A percentile compares a stretch with the other conserved stretches of the same genome.
phyloP scores from a whole-genome alignment of 2,113 vertebrate species.

The Atrichornis clamosus region DNA sequence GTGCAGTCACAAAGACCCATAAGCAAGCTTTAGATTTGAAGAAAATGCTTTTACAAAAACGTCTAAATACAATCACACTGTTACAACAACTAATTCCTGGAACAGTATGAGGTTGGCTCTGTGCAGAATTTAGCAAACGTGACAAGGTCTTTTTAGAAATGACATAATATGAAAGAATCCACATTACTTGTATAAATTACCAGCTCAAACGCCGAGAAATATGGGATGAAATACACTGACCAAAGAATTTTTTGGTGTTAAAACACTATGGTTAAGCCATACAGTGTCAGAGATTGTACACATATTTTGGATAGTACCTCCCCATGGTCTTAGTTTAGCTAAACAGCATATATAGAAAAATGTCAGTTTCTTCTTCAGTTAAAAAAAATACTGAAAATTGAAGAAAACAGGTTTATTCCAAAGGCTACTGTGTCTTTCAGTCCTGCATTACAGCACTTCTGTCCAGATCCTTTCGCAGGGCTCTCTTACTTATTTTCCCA shows the following conservation, averaged over 20 bases:
- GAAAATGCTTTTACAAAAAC: not conserved
- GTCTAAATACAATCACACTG: fast-evolving
- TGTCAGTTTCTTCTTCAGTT: not conserved
- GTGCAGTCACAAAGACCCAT: not conserved
- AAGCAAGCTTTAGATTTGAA: not conserved
- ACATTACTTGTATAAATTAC: not conserved
- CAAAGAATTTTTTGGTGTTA: not conserved
- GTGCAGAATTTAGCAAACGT: not conserved
- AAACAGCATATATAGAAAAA: not conserved
- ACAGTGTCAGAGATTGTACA: not conserved
- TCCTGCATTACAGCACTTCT: not conserved
- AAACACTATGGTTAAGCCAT: not conserved
- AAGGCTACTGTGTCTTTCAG: not conserved
- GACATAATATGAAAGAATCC: not conserved
- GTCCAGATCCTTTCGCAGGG: not conserved
- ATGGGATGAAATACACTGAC: not conserved
- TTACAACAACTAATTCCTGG: not conserved
- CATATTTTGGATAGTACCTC: not conserved
- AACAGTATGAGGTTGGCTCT: not conserved
- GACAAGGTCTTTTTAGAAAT: not conserved
- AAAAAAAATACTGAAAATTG: not conserved
- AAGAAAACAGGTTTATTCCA: not conserved
- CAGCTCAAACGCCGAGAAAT: not conserved
- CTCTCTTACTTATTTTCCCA: not conserved
- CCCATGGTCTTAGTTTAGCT: not conserved